phyloP scores from a whole-genome alignment of 2,113 vertebrate species.

The Oxygymnocypris stewartii region DNA sequence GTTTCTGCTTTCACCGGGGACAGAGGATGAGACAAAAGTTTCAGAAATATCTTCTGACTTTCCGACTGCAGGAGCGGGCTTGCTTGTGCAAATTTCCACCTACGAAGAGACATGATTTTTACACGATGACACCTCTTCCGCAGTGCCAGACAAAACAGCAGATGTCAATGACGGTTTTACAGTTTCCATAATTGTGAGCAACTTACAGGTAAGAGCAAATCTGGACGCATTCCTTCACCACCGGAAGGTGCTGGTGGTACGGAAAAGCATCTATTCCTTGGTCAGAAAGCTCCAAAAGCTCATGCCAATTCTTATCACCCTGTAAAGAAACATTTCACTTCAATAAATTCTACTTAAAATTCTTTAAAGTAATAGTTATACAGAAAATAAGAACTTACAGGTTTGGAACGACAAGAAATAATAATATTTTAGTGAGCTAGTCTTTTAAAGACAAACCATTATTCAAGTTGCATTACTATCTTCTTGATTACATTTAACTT shows the following conservation, averaged over 20 bases:
- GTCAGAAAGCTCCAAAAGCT: constrained; percentile 87
- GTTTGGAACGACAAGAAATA: neutral
- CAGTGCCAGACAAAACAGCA: constrained; percentile 13
- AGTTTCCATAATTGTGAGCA: constrained; percentile 18
- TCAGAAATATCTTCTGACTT: constrained; percentile 86
- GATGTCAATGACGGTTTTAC: neutral
- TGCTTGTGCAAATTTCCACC: constrained; percentile 81
- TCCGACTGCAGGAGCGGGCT: constrained; percentile 79
- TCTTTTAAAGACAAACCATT: neutral
- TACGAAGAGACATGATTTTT: constrained; percentile 60
- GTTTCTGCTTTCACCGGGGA: constrained; percentile 80
- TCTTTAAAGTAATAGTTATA: neutral
- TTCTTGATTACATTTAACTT: no score
- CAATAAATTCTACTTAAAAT: neutral
- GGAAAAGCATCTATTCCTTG: constrained; percentile 83
- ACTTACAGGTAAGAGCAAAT: constrained; percentile 88
- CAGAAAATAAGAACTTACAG: neutral
- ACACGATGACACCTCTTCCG: neutral
- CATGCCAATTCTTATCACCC: constrained; percentile 85
- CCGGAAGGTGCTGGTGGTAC: constrained; percentile 84
- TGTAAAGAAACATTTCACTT: constrained; percentile 59
- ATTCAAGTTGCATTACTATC: no score
- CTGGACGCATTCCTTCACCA: constrained; percentile 81
- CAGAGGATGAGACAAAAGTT: constrained; percentile 83
- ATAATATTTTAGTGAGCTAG: neutral